These are phyloP conservation scores for Indicator maculatus DNA, from an alignment of 2,113 vertebrate genomes.

Conservation along the genomic window DNA sequence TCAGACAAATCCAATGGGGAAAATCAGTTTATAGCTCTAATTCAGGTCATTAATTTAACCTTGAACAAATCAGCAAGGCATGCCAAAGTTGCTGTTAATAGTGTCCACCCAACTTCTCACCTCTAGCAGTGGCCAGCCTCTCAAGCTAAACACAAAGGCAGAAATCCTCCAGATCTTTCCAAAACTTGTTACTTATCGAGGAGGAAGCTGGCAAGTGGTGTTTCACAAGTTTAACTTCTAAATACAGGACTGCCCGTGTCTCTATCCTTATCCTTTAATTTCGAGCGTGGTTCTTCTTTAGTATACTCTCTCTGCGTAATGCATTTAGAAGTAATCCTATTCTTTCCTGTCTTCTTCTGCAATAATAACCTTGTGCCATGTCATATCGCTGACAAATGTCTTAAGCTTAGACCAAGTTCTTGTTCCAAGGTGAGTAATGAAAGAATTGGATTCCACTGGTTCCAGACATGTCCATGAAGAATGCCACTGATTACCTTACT, in stretches of 20 bases:
- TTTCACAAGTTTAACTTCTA: neutral
- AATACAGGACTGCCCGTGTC: neutral
- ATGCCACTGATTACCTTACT: fast-evolving
- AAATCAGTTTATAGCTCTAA: neutral
- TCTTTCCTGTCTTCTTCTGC: neutral
- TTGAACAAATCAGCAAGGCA: neutral
- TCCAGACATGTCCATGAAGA: fast-evolving
- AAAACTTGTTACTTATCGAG: neutral
- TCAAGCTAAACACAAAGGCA: neutral
- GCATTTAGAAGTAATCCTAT: neutral
- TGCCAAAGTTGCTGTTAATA: neutral
- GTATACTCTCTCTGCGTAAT: neutral
- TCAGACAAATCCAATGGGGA: neutral
- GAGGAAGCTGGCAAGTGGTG: neutral
- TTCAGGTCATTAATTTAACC: neutral
- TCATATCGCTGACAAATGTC: neutral
- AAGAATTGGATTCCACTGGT: neutral
- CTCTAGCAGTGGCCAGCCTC: neutral
- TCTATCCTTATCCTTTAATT: neutral
- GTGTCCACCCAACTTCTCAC: neutral
- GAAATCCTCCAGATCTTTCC: neutral
- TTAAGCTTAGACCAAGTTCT: neutral
- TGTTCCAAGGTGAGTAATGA: neutral
- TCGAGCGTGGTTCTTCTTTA: neutral
- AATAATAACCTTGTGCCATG: neutral